Base-by-base conservation (phyloP, 2,888 invertebrate species). In the Antheraea yamamai region DNA sequence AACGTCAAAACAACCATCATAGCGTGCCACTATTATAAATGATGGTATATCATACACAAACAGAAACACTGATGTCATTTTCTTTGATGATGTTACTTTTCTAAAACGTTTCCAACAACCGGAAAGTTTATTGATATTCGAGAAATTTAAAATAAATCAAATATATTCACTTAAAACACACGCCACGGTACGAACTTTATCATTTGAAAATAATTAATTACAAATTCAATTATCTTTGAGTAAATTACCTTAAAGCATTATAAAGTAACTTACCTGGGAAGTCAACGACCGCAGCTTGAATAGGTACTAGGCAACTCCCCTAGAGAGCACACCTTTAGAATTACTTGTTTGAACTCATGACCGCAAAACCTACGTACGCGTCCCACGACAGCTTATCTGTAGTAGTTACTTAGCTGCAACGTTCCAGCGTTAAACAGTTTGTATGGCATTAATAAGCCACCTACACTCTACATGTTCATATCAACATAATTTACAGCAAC, bases 311-410 rank as follows among this genome's bases (percentile, higher is more conserved):
- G 70, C 39, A 12, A 70, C n/a, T 20, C 20, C 76, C 73, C 51
- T 12, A 75, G 78, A 74, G 51, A 72, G 66, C 68, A 77, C 75
- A 79, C 78, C 78, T 80, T 75, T 73, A 73, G 58, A 61, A 73
- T 61, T 39, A 73, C 73, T 61, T 39, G 47, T 35, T 51, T 55
- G 26, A 73, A 47, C 18, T 30, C 64, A 51, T n/a, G 72, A 70
- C 74, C 79, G 80, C 75, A 77, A 81, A 72, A 76, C 73, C 76
- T 75, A 78, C 39, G 47, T 47, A 47, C 47, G 47, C 47, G n/a
- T 39, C 70, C 70, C 70, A n/a, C 39, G 30, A 66, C 30, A 30
- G 12, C 64, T 66, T 66, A 30, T 26, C 64, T 66, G 30, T 66
- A 66, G 16, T 66, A 66, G 64, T 66, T 61, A 61, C 61, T 61